Evolutionary conservation across 2,888 invertebrate species (phyloP).

Genomic region (Sipha maydis): DNA sequence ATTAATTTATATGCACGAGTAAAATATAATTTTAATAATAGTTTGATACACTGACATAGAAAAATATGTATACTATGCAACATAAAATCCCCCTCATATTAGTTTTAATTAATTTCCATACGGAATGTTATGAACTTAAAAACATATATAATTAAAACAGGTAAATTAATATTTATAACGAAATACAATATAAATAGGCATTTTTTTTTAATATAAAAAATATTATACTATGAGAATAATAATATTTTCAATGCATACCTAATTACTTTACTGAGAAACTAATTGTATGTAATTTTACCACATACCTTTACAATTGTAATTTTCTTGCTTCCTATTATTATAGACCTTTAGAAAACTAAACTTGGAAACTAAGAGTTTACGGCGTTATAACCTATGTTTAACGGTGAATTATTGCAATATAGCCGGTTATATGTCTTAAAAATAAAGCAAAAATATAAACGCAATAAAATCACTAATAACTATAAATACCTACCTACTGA

Average conservation of each 20-base stretch:
- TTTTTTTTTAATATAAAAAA: background rate
- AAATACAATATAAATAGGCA: background rate
- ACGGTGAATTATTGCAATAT: background rate
- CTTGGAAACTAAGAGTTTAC: background rate
- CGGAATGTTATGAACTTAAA: background rate
- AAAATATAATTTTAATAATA: background rate
- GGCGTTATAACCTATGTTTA: background rate
- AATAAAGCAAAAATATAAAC: conserved; percentile 7
- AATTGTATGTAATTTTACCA: background rate
- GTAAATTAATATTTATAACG: background rate
- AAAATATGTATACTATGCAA: background rate
- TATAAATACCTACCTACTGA: background rate
- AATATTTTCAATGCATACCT: background rate
- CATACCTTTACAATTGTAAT: background rate
- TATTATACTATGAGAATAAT: background rate
- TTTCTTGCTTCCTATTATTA: background rate
- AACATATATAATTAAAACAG: background rate
- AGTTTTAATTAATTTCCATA: background rate
- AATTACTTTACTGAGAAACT: background rate
- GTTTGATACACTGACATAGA: background rate
- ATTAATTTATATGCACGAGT: background rate
- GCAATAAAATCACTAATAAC: conserved; percentile 24
- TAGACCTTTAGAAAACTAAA: background rate
- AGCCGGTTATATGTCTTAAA: background rate
- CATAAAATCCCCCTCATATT: background rate